Base-by-base conservation (phyloP, 1,140 invertebrate genomes). In the Onthophagus taurus region DNA sequence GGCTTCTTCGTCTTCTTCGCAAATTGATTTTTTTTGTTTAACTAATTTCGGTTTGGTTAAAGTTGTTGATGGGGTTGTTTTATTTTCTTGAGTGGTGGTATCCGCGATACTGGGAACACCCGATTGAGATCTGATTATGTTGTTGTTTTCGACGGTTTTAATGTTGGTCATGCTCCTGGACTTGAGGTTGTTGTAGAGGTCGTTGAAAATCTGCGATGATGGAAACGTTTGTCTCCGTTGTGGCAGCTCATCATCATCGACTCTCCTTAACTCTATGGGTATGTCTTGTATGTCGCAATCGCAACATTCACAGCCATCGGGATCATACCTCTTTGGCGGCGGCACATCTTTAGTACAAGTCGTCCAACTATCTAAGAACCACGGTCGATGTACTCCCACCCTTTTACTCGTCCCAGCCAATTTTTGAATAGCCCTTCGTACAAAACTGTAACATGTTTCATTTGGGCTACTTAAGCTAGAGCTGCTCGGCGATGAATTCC, bases 361-460 rank as follows among this genome's bases (percentile, higher is more conserved):
- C 35, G 75, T 77, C 82, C 83, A 86, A 17, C 81, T 83, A 46
- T 85, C 78, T 5, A 89, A 66, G 57, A 89, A 89, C 76, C 86
- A 89, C 7, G 81, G 77, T 47, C 79, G 65, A 46, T 71, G 64
- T 3, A 68, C 65, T 0, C 65, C 66, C 4, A 68, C 66, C n/a
- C 66, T 65, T 26, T 78, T 67, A 11, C 78, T 78, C 1, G 81
- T 76, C 1, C 85, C 82, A 8, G 87, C 85, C 17, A 90, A 63
- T 72, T 87, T 84, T 74, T 92, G 86, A 24, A 94, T 74, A 4
- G 90, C 89, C 53, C 87, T 75, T 33, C 89, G 72, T 3, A 94
- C 88, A 59, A 93, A 94, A 58, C 87, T 91, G 67, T 94, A 94
- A 60, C 90, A 94, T 4, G 88, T 90, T 68, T 93, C 90, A 54